phyloP scores from a whole-genome alignment of 2,888 invertebrate genomes.

The Dryobotodes eremita region DNA sequence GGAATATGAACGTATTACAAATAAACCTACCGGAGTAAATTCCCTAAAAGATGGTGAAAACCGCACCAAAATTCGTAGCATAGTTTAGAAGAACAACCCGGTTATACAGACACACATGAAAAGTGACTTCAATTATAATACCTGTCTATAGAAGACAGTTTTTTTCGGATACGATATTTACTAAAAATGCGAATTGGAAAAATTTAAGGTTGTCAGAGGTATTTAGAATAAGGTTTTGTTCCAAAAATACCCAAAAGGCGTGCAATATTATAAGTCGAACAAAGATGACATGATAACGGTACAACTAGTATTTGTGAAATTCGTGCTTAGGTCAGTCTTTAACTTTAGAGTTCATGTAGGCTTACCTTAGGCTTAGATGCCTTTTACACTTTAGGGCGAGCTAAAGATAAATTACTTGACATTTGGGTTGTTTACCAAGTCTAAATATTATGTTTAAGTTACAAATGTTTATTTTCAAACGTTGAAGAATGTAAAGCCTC shows the following conservation, averaged over 20 bases:
- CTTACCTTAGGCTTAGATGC: not conserved
- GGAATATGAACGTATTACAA: not conserved
- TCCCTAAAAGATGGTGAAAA: not conserved
- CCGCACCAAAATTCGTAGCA: not conserved
- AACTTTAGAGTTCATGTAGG: not conserved
- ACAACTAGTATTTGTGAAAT: too few species aligned
- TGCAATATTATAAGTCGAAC: not conserved
- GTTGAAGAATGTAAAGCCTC: not conserved
- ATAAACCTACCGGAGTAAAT: not conserved
- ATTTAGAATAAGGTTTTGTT: not conserved
- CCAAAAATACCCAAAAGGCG: not conserved
- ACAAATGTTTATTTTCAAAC: constrained; percentile 5
- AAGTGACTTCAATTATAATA: not conserved
- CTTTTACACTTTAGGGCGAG: not conserved
- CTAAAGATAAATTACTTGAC: not conserved
- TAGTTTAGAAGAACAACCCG: too few species aligned
- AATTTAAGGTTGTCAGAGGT: not conserved
- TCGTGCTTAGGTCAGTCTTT: too few species aligned
- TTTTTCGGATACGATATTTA: not conserved
- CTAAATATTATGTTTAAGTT: not conserved
- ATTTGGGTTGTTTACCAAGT: constrained; percentile 6
- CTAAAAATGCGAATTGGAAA: not conserved
- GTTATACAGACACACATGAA: too few species aligned
- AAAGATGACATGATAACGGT: not conserved
- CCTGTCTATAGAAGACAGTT: not conserved